Evolutionary conservation across 2,888 invertebrate species (phyloP).

Genomic region (Opisthograptis luteolata): DNA sequence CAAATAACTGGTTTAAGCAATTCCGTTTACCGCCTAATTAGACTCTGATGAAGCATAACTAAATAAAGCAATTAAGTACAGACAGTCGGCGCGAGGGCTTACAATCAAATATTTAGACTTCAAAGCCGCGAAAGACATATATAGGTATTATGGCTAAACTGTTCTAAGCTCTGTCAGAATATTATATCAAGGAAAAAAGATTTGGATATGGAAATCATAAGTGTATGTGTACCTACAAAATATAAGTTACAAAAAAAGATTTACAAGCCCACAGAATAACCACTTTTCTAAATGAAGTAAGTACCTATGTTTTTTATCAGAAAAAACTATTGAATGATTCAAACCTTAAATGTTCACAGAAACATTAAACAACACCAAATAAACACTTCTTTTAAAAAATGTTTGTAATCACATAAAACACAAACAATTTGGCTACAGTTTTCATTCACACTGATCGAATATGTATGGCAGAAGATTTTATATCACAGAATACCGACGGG

Average conservation of each 20-base stretch:
- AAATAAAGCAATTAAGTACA: slow-evolving; percentile 20
- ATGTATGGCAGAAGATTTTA: slow-evolving; percentile 16
- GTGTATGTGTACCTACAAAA: too few species aligned
- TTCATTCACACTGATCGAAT: slow-evolving; percentile 30
- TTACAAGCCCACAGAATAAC: not conserved
- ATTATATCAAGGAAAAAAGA: too few species aligned
- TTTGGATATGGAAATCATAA: too few species aligned
- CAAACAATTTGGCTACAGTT: slow-evolving; percentile 24
- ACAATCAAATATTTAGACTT: slow-evolving; percentile 16
- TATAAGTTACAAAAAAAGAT: too few species aligned
- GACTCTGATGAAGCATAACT: slow-evolving; percentile 18
- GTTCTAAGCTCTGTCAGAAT: not conserved
- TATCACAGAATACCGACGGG: slow-evolving; percentile 20
- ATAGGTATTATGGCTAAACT: not conserved
- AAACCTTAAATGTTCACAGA: slow-evolving; percentile 3
- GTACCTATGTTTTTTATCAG: too few species aligned
- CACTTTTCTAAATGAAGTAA: not conserved
- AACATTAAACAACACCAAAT: slow-evolving; percentile 7
- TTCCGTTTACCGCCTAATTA: slow-evolving; percentile 12
- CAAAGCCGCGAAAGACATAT: not conserved
- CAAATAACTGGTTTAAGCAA: slow-evolving; percentile 3
- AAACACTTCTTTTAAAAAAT: slow-evolving; percentile 14
- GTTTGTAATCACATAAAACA: slow-evolving; percentile 15
- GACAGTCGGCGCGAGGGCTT: slow-evolving; percentile 13
- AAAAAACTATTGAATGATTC: too few species aligned